Base-by-base conservation (phyloP, 2,113 vertebrate genomes). In the Speoplatyrhinus poulsoni region DNA sequence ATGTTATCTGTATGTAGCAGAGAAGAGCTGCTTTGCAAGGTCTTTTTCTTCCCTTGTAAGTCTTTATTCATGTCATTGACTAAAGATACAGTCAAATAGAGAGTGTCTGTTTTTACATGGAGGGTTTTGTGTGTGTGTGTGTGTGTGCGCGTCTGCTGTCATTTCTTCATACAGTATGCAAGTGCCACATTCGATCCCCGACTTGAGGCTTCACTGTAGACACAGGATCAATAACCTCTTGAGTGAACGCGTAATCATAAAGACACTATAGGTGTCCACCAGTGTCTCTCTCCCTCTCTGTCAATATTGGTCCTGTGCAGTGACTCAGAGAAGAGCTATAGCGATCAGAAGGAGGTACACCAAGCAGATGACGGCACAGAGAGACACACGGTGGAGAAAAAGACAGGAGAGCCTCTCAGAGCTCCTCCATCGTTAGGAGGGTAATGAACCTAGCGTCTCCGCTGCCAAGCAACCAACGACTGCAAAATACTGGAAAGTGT, bases 391-490 rank as follows among this genome's bases (percentile, higher is more conserved):
- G 67, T 62, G 82, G 68, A 83, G 78, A 9, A 56, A 68, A 75
- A 79, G 73, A 82, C 76, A 81, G 63, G 75, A 78, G 70, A 73
- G 82, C 70, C 83, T 88, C 81, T 86, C 73, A 76, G 83, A 72
- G 67, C 71, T 75, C 76, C 85, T 89, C 85, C 85, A 89, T 90
- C 84, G 74, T 90, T 92, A 89, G 86, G 85, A 78, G 81, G 75
- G 82, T 90, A 92, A 90, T 90, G 89, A 91, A 89, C 85, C 87
- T 59, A 77, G 80, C 76, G 57, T 70, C 68, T 49, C 82, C 67
- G 89, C 85, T 84, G 82, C 89, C 76, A 90, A 82, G 88, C 86
- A 89, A 88, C 86, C 82, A 77, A 67, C 70, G 79, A 88, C 65
- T 60, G 19, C 16, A 67, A 70, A 57, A 72, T 66, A 15, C 71